phyloP scores from a whole-genome alignment of 2,113 vertebrate species.

The Peromyscus californicus region DNA sequence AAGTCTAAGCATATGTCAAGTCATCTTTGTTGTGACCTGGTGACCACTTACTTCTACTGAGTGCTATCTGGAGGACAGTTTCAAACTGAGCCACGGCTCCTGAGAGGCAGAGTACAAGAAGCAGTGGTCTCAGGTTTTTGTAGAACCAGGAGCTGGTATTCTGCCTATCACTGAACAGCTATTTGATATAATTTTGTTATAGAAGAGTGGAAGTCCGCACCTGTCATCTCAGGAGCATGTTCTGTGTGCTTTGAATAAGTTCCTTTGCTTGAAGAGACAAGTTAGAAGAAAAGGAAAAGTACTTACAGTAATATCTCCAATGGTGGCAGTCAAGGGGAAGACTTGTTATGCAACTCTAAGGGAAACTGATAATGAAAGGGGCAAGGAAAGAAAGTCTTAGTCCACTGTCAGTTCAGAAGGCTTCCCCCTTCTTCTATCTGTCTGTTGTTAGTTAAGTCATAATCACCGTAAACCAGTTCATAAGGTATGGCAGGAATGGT shows the following conservation, averaged over 20 bases:
- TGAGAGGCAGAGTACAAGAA: not conserved
- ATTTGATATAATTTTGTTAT: not conserved
- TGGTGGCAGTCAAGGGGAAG: not conserved
- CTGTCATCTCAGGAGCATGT: not conserved
- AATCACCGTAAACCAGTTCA: not conserved
- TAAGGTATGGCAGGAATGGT: not conserved
- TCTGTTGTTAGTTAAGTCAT: not conserved
- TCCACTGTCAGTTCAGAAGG: not conserved
- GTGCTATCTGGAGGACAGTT: not conserved
- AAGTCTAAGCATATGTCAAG: not conserved
- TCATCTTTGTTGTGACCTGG: not conserved
- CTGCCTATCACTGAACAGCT: not conserved
- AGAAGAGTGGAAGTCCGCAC: not conserved
- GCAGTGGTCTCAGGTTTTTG: not conserved
- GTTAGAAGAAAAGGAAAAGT: not conserved
- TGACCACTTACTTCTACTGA: not conserved
- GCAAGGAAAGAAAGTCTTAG: not conserved
- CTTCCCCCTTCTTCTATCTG: not conserved
- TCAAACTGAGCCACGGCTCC: not conserved
- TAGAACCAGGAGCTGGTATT: not conserved
- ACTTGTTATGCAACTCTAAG: not conserved
- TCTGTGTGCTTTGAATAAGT: not conserved
- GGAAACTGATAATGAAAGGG: not conserved
- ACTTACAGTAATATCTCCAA: not conserved
- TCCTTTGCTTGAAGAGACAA: not conserved